Evolutionary conservation across 2,888 invertebrate genomes (phyloP).

Genomic region (Philopedon plagiatum): DNA sequence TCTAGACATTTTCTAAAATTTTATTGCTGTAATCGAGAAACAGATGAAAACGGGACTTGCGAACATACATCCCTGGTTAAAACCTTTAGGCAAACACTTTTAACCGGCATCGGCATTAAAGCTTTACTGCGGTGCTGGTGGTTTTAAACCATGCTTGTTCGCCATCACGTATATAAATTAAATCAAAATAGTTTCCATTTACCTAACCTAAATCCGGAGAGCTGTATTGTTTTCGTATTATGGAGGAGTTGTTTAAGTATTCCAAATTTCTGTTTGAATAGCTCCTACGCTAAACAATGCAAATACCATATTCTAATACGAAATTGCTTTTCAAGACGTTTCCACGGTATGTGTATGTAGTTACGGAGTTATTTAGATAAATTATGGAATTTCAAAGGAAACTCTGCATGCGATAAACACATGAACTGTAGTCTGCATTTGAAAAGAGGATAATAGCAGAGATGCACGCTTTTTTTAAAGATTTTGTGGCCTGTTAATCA

Average conservation of each 20-base stretch:
- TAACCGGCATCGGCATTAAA: too few relatives aligned
- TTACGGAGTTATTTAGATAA: neutral
- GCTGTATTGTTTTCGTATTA: constrained; percentile 38
- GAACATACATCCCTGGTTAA: too few relatives aligned
- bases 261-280: constrained; percentile 36
- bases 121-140: too few relatives aligned
- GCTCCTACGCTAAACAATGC: constrained; percentile 31
- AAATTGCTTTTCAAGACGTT: constrained; percentile 35
- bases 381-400: constrained; percentile 32
- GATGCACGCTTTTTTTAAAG: neutral
- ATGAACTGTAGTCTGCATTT: constrained; percentile 7
- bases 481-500: too few relatives aligned
- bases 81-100: too few relatives aligned
- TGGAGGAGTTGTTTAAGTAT: constrained; percentile 20
- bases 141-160: neutral
- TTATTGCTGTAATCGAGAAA: too few relatives aligned
- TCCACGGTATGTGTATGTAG: constrained; percentile 13
- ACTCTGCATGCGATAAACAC: constrained; percentile 14
- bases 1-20: too few relatives aligned
- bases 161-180: constrained; percentile 19
- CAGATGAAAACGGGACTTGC: too few relatives aligned
- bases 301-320: constrained; percentile 36
- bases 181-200: constrained; percentile 30
- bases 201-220: constrained; percentile 21
- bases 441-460: neutral